phyloP scores from a whole-genome alignment of 92 coral and sea anemone species.

The Porites rus region DNA sequence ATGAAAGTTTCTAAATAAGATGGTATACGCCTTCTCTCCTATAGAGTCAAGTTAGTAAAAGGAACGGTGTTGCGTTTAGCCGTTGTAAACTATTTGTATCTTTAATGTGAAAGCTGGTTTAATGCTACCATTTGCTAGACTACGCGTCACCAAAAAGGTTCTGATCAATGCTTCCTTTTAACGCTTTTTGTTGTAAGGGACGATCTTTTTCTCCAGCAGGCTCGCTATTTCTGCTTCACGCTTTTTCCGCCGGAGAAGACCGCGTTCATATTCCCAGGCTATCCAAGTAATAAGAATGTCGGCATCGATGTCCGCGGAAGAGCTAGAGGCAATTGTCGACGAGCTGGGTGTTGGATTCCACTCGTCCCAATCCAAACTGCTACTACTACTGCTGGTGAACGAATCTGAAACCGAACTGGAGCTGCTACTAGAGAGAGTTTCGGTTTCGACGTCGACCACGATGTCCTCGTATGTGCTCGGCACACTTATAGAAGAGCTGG shows the following conservation, averaged over 20 bases:
- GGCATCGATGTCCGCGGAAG: not conserved
- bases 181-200: not conserved
- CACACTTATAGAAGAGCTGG: not conserved
- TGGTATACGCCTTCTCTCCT: too few species aligned
- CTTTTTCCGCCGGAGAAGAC: constrained; percentile 14
- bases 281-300: not conserved
- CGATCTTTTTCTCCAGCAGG: not conserved
- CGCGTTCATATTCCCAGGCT: constrained; percentile 4
- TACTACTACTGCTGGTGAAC: not conserved
- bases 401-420: not conserved
- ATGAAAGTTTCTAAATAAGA: too few species aligned
- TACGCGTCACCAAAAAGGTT: not conserved
- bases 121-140: too few species aligned
- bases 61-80: too few species aligned
- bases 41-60: too few species aligned
- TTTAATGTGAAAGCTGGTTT: too few species aligned
- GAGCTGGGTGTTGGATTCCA: not conserved
- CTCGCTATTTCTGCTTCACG: not conserved
- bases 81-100: too few species aligned
- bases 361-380: not conserved
- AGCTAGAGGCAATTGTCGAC: not conserved
- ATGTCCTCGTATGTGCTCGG: not conserved
- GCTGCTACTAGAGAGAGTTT: too few species aligned
- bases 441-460: not conserved
- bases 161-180: not conserved